These are phyloP conservation scores for Rhabditophanes sp. DNA, from an alignment of 2,888 invertebrate genomes.

Conservation along the genomic window DNA sequence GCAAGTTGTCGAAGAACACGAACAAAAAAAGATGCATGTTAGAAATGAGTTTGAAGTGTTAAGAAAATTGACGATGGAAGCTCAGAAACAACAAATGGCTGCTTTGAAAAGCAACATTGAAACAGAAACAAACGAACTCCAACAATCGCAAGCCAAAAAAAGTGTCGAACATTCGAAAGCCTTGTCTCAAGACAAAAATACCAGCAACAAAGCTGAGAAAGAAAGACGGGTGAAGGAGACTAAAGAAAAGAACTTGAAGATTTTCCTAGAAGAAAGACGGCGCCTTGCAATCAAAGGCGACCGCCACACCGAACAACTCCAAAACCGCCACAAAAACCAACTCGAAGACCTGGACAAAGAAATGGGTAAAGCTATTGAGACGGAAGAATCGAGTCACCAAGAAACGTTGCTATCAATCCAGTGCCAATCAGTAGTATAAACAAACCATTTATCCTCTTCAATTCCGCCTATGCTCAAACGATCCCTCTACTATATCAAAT, in stretches of 20 bases:
- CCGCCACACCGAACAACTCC: slow-evolving; percentile 36
- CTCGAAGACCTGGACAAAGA: slow-evolving; percentile 31
- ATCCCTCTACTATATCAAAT: too few species aligned
- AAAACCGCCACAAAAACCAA: slow-evolving; percentile 34
- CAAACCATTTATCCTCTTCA: too few species aligned
- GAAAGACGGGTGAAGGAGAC: slow-evolving; percentile 74
- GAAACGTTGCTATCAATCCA: slow-evolving; percentile 34
- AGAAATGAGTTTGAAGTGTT: slow-evolving; percentile 50
- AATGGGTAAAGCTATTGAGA: slow-evolving; percentile 24
- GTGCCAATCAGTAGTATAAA: slow-evolving; percentile 33
- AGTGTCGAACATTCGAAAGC: slow-evolving; percentile 92
- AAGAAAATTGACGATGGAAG: slow-evolving; percentile 61
- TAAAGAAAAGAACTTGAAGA: slow-evolving; percentile 59
- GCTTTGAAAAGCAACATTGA: slow-evolving; percentile 29
- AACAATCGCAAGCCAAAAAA: slow-evolving; percentile 77
- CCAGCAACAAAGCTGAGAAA: slow-evolving; percentile 77
- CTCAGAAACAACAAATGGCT: slow-evolving; percentile 54
- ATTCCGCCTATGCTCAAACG: too few species aligned
- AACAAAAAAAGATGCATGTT: slow-evolving; percentile 56
- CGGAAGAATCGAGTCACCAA: slow-evolving; percentile 32
- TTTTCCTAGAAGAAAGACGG: slow-evolving; percentile 43
- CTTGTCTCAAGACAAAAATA: slow-evolving; percentile 68
- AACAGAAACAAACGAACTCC: slow-evolving; percentile 78
- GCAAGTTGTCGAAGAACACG: slow-evolving; percentile 61
- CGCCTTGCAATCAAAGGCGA: slow-evolving; percentile 30